Base-by-base conservation (phyloP, 1,140 invertebrate species). In the Neuroterus valhalla region DNA sequence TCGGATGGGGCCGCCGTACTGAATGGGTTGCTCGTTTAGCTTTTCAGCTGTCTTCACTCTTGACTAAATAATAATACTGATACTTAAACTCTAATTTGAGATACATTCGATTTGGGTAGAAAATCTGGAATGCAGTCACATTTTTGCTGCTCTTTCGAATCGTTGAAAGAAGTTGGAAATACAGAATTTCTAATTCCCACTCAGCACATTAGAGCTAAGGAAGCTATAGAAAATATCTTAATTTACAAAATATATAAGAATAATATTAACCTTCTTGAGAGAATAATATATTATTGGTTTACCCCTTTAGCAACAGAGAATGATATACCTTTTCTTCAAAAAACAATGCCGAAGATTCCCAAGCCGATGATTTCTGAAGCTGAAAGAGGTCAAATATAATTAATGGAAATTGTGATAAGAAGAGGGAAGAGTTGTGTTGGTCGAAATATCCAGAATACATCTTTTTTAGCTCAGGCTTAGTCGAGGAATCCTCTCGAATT, bases 181-280 rank as follows among this genome's bases (percentile, higher is more conserved):
- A 38, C 31, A 38, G 31, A 38, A 31, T 31, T 12, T 62, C 15
- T 8, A 5, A 62, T 31, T 31, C 26, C 23, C 55, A 62, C 55
- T 62, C 31, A 62, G 55, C 55, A 62, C 55, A 62, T 62, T 62
- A 23, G 8, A 62, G 3, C 15, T 5, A 31, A n/a, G 17, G 46
- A 48, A 48, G n/a, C n/a, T 17, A 8, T 38, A 38, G 6, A 38
- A 38, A 38, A 38, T 38, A 38, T 38, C 31, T 38, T 38, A 0
- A 38, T 38, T 38, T 8, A 38, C 3, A 19, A 19, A 50, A 50
- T 50, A 50, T 19, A 50, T 19, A 8, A 50, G 5, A 50, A 50
- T 21, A n/a, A 10, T 8, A 8, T 19, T 19, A n/a, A 50, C 19
- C 11, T 3, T 50, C 1, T 38, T 38, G 6, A 38, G 31, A 38